Evolutionary conservation across 2,888 invertebrate species (phyloP), one percentile per base, ranked within the genome.

Genomic region (Acanthosoma haemorrhoidale): DNA sequence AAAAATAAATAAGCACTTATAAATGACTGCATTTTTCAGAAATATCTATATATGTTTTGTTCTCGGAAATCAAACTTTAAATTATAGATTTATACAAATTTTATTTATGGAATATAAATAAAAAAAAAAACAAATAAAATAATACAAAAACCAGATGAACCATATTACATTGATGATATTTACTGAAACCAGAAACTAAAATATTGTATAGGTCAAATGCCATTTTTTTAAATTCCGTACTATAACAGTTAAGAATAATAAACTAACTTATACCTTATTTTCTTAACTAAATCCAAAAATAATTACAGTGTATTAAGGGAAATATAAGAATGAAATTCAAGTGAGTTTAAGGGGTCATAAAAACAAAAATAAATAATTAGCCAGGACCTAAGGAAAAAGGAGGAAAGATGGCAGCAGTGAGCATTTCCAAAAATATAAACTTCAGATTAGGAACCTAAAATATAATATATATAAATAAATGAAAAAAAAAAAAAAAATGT

Each of bases 371-470:
- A 61, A 68, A 67, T 34, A 68, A 59, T 67, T 25, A 38, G 64
- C 18, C 21, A 39, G 68, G 68, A 36, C 61, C 61, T 36, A 61
- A 34, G 34, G 58, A 57, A 57, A 39, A 32, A 57, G 60, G 41
- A 70, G 64, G 70, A 58, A 63, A 63, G 70, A 70, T 70, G 72
- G 73, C 73, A 73, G 73, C 73, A 73, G 73, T 72, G 73, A 67
- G 64, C 61, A 70, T 57, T n/a, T 67, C 71, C 73, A 59, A 58
- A 59, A 57, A 68, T 39, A 70, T 51, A 63, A 43, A 64, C 39
- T 41, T 51, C 70, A 5, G 38, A 36, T 31, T 38, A 64, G 39
- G 64, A 43, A 64, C 64, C 64, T 64, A 64, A 43, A 64, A 64
- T 39, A 64, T 39, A 64, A 64, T 43, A 64, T 39, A 61, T 16